These are phyloP conservation scores for Colletes gigas DNA, from an alignment of 1,140 invertebrate genomes.

Conservation along the genomic window DNA sequence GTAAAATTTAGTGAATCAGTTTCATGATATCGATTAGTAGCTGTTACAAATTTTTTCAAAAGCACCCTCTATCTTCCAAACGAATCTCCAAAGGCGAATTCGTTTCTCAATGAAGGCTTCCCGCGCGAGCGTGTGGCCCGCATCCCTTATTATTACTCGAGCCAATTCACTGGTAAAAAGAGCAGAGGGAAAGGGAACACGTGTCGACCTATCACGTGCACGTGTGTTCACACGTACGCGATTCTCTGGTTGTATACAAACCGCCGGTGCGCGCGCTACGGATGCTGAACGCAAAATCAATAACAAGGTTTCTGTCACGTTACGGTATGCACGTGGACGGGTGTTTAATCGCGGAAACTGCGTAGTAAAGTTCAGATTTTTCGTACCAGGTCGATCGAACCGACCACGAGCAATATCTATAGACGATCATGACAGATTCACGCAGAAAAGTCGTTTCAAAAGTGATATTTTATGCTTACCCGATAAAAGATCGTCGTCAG, in stretches of 20 bases:
- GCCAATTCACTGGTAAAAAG: constrained; percentile 4
- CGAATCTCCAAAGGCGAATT: not conserved
- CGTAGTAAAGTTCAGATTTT: constrained; percentile 6
- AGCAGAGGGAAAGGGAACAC: not conserved
- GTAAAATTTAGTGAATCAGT: no score
- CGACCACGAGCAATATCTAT: no score
- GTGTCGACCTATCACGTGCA: not conserved
- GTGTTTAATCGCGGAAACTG: constrained; percentile 2
- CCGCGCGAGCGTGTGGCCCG: not conserved
- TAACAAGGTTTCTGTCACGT: constrained; percentile 67
- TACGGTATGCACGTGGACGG: constrained; percentile 63
- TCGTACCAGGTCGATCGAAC: no score
- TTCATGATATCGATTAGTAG: no score
- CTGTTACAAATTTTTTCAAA: no score
- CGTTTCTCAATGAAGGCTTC: constrained; percentile 22
- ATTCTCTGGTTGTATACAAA: constrained; percentile 17
- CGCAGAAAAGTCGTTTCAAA: no score
- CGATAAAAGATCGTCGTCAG: no score
- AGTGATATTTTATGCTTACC: not conserved
- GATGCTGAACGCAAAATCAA: constrained; percentile 74
- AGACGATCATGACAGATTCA: no score
- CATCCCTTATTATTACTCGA: constrained; percentile 16
- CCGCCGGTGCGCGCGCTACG: constrained; percentile 35
- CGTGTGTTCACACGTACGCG: not conserved
- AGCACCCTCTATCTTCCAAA: not conserved